These are phyloP conservation scores for Galaxias olidus DNA, from an alignment of 2,797 vertebrate genomes.

Conservation along the genomic window DNA sequence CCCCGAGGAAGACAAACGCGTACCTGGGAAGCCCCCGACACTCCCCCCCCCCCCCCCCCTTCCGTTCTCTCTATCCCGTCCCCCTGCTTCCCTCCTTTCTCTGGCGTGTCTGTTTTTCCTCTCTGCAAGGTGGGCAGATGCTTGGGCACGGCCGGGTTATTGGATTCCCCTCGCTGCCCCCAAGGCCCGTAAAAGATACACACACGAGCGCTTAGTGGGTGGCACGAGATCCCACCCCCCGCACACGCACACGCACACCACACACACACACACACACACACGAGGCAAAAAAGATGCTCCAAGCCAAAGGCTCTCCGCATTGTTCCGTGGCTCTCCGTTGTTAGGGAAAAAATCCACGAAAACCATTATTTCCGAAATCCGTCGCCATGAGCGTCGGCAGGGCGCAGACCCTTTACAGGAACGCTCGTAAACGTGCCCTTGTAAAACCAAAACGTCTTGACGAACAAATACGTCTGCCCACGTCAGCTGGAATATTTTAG, in stretches of 20 bases:
- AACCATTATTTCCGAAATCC: constrained; percentile 19
- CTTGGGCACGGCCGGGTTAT: constrained; percentile 65
- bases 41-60: constrained; percentile 7
- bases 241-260: no score
- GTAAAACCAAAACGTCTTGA: no score
- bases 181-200: constrained; percentile 66
- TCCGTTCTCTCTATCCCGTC: background rate
- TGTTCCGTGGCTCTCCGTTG: constrained; percentile 20
- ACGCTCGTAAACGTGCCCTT: constrained; percentile 4
- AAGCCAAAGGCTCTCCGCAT: constrained; percentile 25
- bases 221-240: constrained; percentile 12
- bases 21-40: background rate
- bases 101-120: constrained; percentile 46
- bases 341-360: constrained; percentile 17
- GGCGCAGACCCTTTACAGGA: constrained; percentile 15
- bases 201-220: constrained; percentile 54
- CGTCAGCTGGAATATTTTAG: constrained; percentile 12
- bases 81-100: constrained; percentile 27
- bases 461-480: constrained; percentile 7
- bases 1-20: no score
- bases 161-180: constrained; percentile 69
- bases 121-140: constrained; percentile 42
- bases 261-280: no score
- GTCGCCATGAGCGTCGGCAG: constrained; percentile 12
- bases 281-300: no score